Percentiles rank a stretch among this genome's conserved stretches.
Evolutionary conservation across 2,888 invertebrate species (phyloP).

Genomic region (Drosophila pseudotalamancana): DNA sequence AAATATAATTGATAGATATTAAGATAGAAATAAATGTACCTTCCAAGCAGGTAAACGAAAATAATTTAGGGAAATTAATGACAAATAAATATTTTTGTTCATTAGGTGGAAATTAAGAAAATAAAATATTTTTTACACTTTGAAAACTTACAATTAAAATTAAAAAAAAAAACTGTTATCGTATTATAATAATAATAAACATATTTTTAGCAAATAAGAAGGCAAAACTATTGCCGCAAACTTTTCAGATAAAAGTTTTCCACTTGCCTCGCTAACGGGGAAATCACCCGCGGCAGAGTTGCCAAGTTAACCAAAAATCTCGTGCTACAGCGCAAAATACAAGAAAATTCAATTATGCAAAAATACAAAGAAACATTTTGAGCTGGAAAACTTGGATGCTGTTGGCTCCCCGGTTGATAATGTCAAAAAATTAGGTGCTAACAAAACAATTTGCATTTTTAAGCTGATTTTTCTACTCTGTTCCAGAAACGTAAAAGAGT

Average conservation of each 20-base stretch:
- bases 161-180: too few species aligned
- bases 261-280: conserved; percentile 11
- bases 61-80: too few species aligned
- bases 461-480: conserved; percentile 76
- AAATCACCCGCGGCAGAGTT: conserved; percentile 14
- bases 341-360: conserved; percentile 76
- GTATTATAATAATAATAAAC: too few species aligned
- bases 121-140: too few species aligned
- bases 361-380: conserved; percentile 62
- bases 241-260: conserved; percentile 17
- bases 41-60: too few species aligned
- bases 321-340: conserved; percentile 3
- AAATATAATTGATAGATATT: background rate
- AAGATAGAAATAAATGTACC: background rate
- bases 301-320: conserved; percentile 29
- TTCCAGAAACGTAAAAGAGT: too few species aligned
- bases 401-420: conserved; percentile 44
- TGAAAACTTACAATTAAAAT: too few species aligned
- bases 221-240: too few species aligned
- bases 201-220: too few species aligned
- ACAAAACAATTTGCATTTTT: conserved; percentile 84
- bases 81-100: too few species aligned
- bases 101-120: too few species aligned
- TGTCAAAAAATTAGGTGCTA: conserved; percentile 82
- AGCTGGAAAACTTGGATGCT: conserved; percentile 28